Evolutionary conservation across 1,140 invertebrate species (phyloP), one percentile per base, ranked within the genome.

Genomic region (Apolygus lucorum): DNA sequence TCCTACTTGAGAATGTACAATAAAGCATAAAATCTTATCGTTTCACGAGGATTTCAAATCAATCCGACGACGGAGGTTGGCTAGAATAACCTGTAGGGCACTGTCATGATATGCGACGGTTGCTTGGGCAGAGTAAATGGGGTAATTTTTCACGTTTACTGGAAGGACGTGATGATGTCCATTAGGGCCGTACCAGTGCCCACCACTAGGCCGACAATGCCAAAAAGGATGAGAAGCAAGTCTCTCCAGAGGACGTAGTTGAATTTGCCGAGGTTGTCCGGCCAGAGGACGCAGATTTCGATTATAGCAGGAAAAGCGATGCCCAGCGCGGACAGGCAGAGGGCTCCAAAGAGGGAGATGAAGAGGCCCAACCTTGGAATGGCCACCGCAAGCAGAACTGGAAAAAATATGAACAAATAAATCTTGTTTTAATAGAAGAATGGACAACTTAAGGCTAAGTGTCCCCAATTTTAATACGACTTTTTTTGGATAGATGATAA

Each of bases 241-340:
- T 94, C 90, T 78, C 91, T 92, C 28, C 84, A 75, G 2, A 77
- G 71, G 1, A 81, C 76, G 68, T 81, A 76, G 29, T 66, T 34
- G n/a, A 70, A 76, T 0, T 75, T 76, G 0, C 85, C 84, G 42
- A 80, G 75, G 2, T 78, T 75, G 27, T 83, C 77, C 0, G 83
- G 81, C 78, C 84, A 87, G 52, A 81, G 76, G 1, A 85, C 76
- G 75, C 90, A 84, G 24, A 88, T 82, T 74, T 95, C 90, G 73
- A 95, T 88, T 24, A 92, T 77, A 0, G 89, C 89, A 14, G 93
- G 93, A 75, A 95, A 90, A 4, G 92, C 87, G 11, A 95, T 82
- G 0, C 91, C 90, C 25, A 94, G 82, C 13, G 89, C 85, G 2
- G 90, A 90, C 21, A 91, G 83, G 68, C 88, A 89, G 14, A 93